phyloP scores from a whole-genome alignment of 2,113 vertebrate species.

The Otocyon megalotis region DNA sequence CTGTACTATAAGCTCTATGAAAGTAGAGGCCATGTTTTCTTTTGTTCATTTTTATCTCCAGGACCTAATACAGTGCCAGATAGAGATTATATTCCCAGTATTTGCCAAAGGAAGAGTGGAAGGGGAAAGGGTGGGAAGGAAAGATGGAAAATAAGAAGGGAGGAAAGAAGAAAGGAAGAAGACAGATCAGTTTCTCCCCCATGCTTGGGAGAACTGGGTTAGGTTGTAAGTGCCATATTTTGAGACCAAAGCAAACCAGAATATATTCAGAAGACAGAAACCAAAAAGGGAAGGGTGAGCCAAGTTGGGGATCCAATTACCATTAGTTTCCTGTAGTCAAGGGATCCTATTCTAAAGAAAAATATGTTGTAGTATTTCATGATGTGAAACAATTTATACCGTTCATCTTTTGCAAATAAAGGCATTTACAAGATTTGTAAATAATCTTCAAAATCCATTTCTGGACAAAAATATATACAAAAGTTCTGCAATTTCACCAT shows the following conservation, averaged over 20 bases:
- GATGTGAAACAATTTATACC: background rate
- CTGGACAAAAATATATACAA: background rate
- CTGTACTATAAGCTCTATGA: background rate
- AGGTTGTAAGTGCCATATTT: background rate
- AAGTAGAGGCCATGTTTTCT: background rate
- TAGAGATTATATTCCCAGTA: background rate
- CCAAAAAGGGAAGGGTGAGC: background rate
- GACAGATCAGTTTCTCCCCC: background rate
- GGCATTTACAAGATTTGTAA: conserved; percentile 35
- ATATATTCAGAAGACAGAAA: conserved; percentile 2
- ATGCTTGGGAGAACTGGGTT: background rate
- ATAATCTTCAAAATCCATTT: conserved; percentile 33
- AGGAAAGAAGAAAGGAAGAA: background rate
- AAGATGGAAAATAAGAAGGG: too few species aligned
- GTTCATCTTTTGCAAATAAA: conserved; percentile 8
- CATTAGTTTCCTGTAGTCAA: background rate
- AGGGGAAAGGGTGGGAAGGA: background rate
- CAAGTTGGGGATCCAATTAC: background rate
- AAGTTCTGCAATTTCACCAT: background rate
- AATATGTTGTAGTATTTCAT: background rate
- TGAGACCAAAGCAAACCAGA: background rate
- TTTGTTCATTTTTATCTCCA: conserved; percentile 4
- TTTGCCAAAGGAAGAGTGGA: background rate
- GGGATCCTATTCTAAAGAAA: background rate
- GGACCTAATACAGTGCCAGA: background rate